These are phyloP conservation scores for Drosophila tripunctata DNA, from an alignment of 2,888 invertebrate genomes.

Conservation along the genomic window DNA sequence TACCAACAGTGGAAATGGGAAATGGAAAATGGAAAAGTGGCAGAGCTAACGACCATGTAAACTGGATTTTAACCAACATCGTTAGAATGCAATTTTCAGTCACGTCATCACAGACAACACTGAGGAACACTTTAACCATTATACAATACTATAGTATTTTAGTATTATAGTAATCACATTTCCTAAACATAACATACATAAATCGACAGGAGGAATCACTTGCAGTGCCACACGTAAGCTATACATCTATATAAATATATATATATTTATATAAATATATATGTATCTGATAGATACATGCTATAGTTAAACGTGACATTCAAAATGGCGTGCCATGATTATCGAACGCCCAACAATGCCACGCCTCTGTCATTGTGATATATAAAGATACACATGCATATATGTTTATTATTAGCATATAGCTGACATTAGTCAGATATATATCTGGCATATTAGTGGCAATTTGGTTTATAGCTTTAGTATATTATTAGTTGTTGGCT, in stretches of 20 bases:
- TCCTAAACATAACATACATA: conserved; percentile 34
- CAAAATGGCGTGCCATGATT: conserved; percentile 61
- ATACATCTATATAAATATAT: background rate
- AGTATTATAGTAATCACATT: conserved; percentile 3
- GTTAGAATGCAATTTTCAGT: conserved; percentile 70
- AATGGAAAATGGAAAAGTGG: conserved; percentile 15
- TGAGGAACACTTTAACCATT: conserved; percentile 10
- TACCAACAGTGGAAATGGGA: background rate
- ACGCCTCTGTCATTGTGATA: conserved; percentile 46
- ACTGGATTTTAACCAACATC: conserved; percentile 63
- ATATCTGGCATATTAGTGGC: conserved; percentile 65
- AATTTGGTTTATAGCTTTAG: conserved; percentile 53
- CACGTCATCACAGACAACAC: conserved; percentile 50
- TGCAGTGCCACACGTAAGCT: conserved; percentile 24
- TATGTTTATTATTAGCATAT: conserved; percentile 9
- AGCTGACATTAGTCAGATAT: conserved; percentile 41
- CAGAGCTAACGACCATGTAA: conserved; percentile 66
- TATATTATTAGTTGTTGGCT: conserved; percentile 51
- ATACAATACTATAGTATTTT: background rate
- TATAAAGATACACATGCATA: too few species aligned
- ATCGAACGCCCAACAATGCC: conserved; percentile 27
- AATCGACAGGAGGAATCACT: conserved; percentile 36
- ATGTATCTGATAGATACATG: background rate
- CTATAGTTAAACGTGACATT: conserved; percentile 29
- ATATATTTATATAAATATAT: background rate